Base-by-base conservation (phyloP, 2,888 invertebrate genomes). In the Drosophila mimetica region DNA sequence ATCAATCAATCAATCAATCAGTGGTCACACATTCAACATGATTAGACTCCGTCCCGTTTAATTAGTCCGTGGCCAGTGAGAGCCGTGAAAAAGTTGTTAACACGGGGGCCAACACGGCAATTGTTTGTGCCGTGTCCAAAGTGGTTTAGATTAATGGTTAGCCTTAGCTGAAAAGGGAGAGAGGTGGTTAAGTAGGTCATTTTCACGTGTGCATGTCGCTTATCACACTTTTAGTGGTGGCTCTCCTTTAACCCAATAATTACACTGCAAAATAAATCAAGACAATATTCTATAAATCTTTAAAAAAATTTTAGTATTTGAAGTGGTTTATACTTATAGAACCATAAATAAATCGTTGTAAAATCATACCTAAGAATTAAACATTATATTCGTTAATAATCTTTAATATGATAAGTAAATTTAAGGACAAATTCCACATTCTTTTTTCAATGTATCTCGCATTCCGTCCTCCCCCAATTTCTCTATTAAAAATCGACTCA, bases 21-120 rank as follows among this genome's bases (percentile, higher is more conserved):
- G 71, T 74, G 82, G 48, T 47, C 59, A 76, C 79, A 78, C 86
- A 88, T 89, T 89, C 86, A 87, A 79, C 76, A 75, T 89, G 90
- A 90, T 90, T 84, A 87, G 77, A 80, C 81, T 75, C 74, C 82
- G 79, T 84, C 80, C 73, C 76, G 85, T 86, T 89, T 88, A 89
- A 90, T 90, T 90, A 89, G 70, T 36, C 52, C 41, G 51, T 55
- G 65, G 36, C 42, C 51, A 44, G 30, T 54, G 74, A 53, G 18
- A 46, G 59, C 76, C 55, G 70, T 73, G 83, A 76, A 85, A 78
- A 81, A 60, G 54, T 81, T 71, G 76, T 87, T 87, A 71, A 67
- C 77, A 79, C 66, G 74, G 36, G 28, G 51, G 52, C 44, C 66
- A 55, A 53, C 47, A 64, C 52, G 54, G 59, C 32, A 69, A 85